Evolutionary conservation across 2,888 invertebrate genomes (phyloP), one percentile per base, ranked within the genome.

Genomic region (Melanchra persicariae): DNA sequence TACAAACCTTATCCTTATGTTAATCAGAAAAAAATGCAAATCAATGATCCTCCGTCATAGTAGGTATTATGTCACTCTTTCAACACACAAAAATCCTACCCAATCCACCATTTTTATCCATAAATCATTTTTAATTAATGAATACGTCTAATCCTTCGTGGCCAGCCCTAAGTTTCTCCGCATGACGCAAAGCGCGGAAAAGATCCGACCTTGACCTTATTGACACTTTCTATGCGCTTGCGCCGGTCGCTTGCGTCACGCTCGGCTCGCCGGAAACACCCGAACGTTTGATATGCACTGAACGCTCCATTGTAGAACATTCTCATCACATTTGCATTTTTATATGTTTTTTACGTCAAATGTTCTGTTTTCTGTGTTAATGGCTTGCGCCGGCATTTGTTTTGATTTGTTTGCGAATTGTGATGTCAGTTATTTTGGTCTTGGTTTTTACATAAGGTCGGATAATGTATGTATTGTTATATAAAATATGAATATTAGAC

Each of bases 181-280:
- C 9, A 49, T 87, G 86, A 85, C 70, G 80, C 79, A 87, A 87
- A 58, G 67, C 58, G 75, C 81, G 81, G 79, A 81, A 79, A 82
- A 82, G 70, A 63, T 72, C 51, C 75, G 81, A 73, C 88, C 88
- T 87, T 88, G 87, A 88, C 88, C 88, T 85, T 88, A 81, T 82
- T 78, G 80, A 47, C 80, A 77, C 88, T 88, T 87, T 88, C 88
- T 83, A 84, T 45, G 74, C 73, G 78, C 74, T 74, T 51, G 61
- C 74, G 77, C 69, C 45, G 73, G 54, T 22, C 61, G 19, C 51
- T 82, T 75, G 68, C 68, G 73, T 68, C 79, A 70, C 70, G 68
- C 40, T 34, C 70, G 59, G 47, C 73, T 40, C 71, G 40, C 30
- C 81, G 72, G 73, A 73, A 76, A 70, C 74, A 58, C 45, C n/a